Evolutionary conservation across 2,888 invertebrate species (phyloP).

Genomic region (Pardosa pseudoannulata): DNA sequence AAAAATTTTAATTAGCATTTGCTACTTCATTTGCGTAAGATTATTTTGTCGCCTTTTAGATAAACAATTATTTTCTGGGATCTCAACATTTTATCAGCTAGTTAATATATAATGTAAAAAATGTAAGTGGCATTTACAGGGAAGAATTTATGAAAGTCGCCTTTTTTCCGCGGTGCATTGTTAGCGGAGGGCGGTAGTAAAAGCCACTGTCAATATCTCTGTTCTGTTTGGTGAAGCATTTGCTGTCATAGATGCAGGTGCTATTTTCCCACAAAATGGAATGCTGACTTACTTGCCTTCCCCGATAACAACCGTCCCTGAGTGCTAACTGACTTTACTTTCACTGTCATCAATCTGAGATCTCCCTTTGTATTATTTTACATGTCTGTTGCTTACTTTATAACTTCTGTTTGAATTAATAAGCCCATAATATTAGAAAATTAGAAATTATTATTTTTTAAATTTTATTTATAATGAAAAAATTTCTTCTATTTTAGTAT

Average conservation of each 20-base stretch:
- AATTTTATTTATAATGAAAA: no score
- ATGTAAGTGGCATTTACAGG: no score
- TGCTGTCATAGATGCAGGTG: conserved; percentile 6
- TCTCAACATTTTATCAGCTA: no score
- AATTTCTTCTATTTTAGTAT: no score
- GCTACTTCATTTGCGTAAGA: no score
- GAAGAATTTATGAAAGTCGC: neutral
- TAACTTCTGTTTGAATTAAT: neutral
- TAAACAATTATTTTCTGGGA: no score
- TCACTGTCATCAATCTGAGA: conserved; percentile 36
- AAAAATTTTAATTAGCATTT: no score
- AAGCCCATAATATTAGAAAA: no score
- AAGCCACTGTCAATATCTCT: conserved; percentile 42
- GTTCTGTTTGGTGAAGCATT: conserved; percentile 29
- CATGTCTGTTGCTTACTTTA: neutral
- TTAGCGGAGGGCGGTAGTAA: neutral
- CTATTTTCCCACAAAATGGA: conserved; percentile 41
- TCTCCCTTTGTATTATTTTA: conserved; percentile 18
- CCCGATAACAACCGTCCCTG: neutral
- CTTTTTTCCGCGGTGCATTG: neutral
- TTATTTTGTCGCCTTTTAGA: no score
- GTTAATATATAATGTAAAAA: no score
- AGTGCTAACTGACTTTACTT: conserved; percentile 27
- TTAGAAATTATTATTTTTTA: no score
- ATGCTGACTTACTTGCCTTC: neutral